phyloP scores from a whole-genome alignment of 2,113 vertebrate genomes.

The Peucedramus taeniatus region DNA sequence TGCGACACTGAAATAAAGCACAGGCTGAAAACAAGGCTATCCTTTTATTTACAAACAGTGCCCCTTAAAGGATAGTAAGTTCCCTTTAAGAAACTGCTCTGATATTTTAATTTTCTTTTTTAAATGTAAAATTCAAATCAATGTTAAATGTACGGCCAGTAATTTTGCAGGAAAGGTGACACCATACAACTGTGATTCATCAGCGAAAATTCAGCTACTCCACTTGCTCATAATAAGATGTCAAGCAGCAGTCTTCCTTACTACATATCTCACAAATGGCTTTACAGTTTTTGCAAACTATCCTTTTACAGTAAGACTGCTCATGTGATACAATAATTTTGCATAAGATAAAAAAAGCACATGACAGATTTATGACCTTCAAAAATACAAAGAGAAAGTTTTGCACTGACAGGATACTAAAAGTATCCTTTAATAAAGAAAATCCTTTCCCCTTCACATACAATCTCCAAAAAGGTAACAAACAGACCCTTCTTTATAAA shows the following conservation, averaged over 20 bases:
- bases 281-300: not conserved
- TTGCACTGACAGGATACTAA: not conserved
- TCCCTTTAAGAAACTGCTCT: not conserved
- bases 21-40: not conserved
- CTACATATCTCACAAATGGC: not conserved
- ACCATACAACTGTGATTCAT: not conserved
- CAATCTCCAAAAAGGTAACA: not conserved
- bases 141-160: not conserved
- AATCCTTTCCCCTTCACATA: not conserved
- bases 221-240: not conserved
- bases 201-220: not conserved
- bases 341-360: not conserved
- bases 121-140: not conserved
- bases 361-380: not conserved
- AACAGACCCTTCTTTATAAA: not conserved
- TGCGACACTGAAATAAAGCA: not conserved
- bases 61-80: not conserved
- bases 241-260: not conserved
- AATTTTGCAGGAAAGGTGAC: not conserved
- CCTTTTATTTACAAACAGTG: not conserved
- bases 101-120: not conserved
- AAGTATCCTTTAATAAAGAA: not conserved
- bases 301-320: not conserved
- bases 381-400: not conserved
- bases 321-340: not conserved